Evolutionary conservation across 2,888 invertebrate species (phyloP).

Genomic region (Subacronicta megacephala): DNA sequence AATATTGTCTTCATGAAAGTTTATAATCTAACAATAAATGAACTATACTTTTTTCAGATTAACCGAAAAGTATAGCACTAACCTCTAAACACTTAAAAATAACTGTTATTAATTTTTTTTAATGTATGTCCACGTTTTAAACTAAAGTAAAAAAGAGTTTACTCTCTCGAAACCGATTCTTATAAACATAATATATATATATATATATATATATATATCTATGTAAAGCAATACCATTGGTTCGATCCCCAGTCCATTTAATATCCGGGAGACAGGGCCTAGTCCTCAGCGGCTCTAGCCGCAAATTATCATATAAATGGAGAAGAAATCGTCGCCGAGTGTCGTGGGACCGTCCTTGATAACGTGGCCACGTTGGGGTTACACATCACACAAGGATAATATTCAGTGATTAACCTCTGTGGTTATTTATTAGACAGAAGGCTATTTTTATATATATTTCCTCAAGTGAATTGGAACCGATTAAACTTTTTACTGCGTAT

Average conservation of each 20-base stretch:
- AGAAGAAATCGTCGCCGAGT: constrained; percentile 57
- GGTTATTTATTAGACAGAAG: constrained; percentile 23
- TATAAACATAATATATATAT: constrained; percentile 26
- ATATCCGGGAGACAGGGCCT: constrained; percentile 60
- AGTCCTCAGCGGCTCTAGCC: constrained; percentile 34
- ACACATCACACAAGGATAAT: constrained; percentile 26
- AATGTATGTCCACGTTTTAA: too few species aligned
- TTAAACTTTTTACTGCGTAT: too few species aligned
- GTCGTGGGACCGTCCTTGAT: constrained; percentile 50
- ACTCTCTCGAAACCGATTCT: constrained; percentile 10
- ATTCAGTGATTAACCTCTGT: constrained; percentile 47
- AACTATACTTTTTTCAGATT: too few species aligned
- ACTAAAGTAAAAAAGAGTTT: too few species aligned
- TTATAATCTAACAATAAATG: too few species aligned
- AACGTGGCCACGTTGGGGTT: constrained; percentile 32
- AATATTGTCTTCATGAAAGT: too few species aligned
- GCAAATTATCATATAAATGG: constrained; percentile 73
- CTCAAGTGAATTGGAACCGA: constrained; percentile 1
- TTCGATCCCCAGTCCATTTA: constrained; percentile 53
- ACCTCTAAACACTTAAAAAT: too few species aligned
- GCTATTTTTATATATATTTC: constrained; percentile 10
- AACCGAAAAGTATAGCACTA: too few species aligned
- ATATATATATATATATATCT: too few species aligned
- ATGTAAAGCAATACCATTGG: constrained; percentile 36
- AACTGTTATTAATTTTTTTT: too few species aligned